Base-by-base conservation (phyloP, 2,888 invertebrate species). In the Philereme transversata region DNA sequence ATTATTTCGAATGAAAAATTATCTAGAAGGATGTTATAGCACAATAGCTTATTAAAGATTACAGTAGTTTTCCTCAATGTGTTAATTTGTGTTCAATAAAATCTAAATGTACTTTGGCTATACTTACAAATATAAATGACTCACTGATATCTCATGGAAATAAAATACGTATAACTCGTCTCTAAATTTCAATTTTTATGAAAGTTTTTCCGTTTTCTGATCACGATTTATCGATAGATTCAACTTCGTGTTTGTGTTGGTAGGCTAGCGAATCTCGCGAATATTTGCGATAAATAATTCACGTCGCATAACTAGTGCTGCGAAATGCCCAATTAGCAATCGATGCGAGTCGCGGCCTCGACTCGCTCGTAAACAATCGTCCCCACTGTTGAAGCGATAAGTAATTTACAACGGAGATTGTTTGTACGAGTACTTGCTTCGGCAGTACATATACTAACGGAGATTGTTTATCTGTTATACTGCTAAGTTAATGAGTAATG, bases 251-350 rank as follows among this genome's bases (percentile, higher is more conserved):
- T 41, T 41, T 34, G 5, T 41, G 51, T 41, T 41, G 11, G 5
- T 38, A 45, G 57, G 45, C 44, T 22, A 22, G 22, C 3, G 22
- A 22, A 22, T 22, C 22, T 22, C 3, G 22, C 3, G 22, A 56
- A 64, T 51, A 51, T 38, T 58, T 57, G 59, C 51, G 58, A 59
- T 54, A 41, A 62, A 62, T 66, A 49, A 54, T 55, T 61, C 60
- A 58, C 59, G 55, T 58, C 50, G 43, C 49, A 35, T 35, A 11
- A 49, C 44, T 38, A 48, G 58, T 64, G 67, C 60, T 65, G 62
- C 62, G 67, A 57, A 56, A 65, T 67, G 66, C 58, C 58, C 53
- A 64, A 65, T 60, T 60, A 47, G n/a, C 44, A 60, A 65, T 64
- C 67, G 61, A 67, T 63, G 57, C 52, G 48, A 51, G 46, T 43